Evolutionary conservation across 2,888 invertebrate genomes (phyloP).

Genomic region (Pammene aurita): DNA sequence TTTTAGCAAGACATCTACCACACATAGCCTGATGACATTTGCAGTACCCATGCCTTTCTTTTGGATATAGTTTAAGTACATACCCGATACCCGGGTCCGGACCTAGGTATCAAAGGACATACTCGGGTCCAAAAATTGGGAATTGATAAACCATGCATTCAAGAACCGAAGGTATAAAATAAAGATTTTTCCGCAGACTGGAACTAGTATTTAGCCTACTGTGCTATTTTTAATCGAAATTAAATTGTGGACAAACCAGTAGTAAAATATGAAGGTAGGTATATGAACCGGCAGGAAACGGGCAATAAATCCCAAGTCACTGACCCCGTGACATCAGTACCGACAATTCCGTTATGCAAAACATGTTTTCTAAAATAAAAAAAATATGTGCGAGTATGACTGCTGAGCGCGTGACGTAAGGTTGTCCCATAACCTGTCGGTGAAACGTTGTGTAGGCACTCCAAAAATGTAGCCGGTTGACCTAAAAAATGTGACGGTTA

Average conservation of each 20-base stretch:
- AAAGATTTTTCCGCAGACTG: too few species aligned
- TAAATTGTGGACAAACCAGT: slow-evolving; percentile 39
- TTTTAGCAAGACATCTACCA: too few species aligned
- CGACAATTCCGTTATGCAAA: slow-evolving; percentile 65
- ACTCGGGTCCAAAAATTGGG: too few species aligned
- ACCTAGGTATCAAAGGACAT: too few species aligned
- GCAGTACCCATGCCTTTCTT: too few species aligned
- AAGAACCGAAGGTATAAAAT: too few species aligned
- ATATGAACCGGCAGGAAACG: slow-evolving; percentile 72
- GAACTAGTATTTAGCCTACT: too few species aligned
- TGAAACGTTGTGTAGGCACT: slow-evolving; percentile 15
- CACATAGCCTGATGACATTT: too few species aligned
- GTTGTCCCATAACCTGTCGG: slow-evolving; percentile 34
- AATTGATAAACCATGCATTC: too few species aligned
- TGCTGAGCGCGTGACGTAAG: slow-evolving; percentile 37
- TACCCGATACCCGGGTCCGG: too few species aligned
- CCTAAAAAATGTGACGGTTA: slow-evolving; percentile 44
- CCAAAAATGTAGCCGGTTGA: slow-evolving; percentile 21
- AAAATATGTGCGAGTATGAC: slow-evolving; percentile 33
- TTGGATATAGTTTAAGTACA: too few species aligned
- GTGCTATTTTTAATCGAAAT: background rate
- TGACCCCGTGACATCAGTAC: slow-evolving; percentile 74
- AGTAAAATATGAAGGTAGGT: slow-evolving; percentile 54
- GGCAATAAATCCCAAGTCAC: slow-evolving; percentile 74
- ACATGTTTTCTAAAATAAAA: slow-evolving; percentile 46